phyloP scores from a whole-genome alignment of 2,113 vertebrate species.

The Toxotes chatareus region DNA sequence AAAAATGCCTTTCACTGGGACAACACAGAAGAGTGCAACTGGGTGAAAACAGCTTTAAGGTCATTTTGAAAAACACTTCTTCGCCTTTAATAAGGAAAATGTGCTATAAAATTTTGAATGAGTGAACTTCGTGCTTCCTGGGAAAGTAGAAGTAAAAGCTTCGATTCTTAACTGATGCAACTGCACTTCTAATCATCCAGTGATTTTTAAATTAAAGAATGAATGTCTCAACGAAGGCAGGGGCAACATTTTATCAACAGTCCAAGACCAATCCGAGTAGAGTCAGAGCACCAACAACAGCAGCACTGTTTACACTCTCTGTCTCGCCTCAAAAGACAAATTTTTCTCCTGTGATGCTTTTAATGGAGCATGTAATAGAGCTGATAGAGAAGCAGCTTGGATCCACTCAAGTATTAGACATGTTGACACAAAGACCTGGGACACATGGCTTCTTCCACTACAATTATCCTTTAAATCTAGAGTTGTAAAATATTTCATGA shows the following conservation, averaged over 20 bases:
- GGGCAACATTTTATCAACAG: not conserved
- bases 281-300: no score
- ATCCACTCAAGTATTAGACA: no score
- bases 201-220: not conserved
- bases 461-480: no score
- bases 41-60: constrained; percentile 1
- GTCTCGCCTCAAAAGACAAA: not conserved
- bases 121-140: not conserved
- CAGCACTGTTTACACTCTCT: no score
- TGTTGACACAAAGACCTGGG: not conserved
- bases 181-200: not conserved
- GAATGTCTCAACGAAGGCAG: not conserved
- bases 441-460: no score
- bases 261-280: no score
- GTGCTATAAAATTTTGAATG: not conserved
- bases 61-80: constrained; percentile 13
- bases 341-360: not conserved
- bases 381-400: no score
- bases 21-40: not conserved
- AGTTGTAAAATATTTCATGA: no score
- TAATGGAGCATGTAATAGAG: not conserved
- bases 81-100: not conserved
- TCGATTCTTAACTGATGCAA: not conserved
- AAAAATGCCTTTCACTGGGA: not conserved
- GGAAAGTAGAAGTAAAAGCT: not conserved